Base-by-base conservation (phyloP, 37 sponge, comb jelly and placozoan species). In the Ephydatia muelleri region DNA sequence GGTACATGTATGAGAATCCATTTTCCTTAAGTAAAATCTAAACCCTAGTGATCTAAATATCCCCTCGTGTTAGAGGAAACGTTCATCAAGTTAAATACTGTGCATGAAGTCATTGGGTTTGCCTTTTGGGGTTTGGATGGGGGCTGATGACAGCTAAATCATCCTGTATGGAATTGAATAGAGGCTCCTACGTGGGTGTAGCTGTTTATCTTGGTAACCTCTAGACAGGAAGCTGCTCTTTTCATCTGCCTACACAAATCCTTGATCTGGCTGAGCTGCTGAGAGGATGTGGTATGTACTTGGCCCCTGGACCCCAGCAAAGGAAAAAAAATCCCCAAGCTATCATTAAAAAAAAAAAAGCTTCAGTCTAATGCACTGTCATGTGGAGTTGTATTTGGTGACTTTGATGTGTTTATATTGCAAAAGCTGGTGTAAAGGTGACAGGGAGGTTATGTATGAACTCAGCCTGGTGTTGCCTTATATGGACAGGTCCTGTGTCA, bases 201-300 rank as follows among this genome's bases (percentile, higher is more conserved):
- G 57, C 19, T 16, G 57, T 57, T 57, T 57, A 57, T 19, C 57
- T 57, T 57, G 57, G 57, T 14, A 43, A 57, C 57, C 57, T 57
- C 19, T 5, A 14, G 57, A 57, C 9, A 4, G 57, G 57, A 57
- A 57, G 57, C 19, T 14, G 57, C 16, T 57, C 57, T 57, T 57
- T 57, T 57, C 57, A 57, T 57, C 57, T 57, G 57, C 57, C 57
- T 57, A 57, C 57, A 57, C 57, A 57, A n/a, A 57, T 57, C 57
- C 57, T 16, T 57, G 57, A 57, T 21, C 57, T 14, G 57, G 9
- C 57, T 57, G 57, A 21, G 16, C 57, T 21, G 16, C 57, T 1
- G 14, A 14, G 57, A 57, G 57, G 57, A 57, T 57, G 57, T 57
- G 57, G 57, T 8, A n/a, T 57, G 57, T 14, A 11, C 57, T 43